A percentile compares a stretch with the other conserved stretches of the same genome.
Conservation (phyloP, 2,797 vertebrate genomes). For the Acridotheres tristis region DNA sequence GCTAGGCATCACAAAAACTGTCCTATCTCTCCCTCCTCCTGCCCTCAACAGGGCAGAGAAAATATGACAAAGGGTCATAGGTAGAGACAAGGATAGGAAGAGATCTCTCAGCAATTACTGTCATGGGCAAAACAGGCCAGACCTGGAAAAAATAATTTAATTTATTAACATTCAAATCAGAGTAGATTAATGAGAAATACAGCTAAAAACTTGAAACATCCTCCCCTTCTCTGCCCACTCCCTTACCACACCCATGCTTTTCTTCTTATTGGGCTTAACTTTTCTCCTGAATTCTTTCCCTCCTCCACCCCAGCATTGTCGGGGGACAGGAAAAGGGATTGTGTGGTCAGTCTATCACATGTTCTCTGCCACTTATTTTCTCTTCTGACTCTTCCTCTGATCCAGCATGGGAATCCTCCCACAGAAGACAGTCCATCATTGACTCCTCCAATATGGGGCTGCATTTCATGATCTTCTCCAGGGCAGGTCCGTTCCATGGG, state of each 20-base stretch:
- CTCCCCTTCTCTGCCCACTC: neutral
- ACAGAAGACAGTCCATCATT: neutral
- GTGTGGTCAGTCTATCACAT: neutral
- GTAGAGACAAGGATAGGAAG: neutral
- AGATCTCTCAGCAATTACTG: neutral
- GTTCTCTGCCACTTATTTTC: neutral
- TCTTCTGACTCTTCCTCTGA: neutral
- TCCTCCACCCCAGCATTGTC: neutral
- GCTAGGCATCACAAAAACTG: neutral
- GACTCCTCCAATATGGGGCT: neutral
- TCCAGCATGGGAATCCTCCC: neutral
- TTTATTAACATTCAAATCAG: neutral
- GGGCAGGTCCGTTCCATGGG: neutral
- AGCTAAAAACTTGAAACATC: neutral
- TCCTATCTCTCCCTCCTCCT: neutral
- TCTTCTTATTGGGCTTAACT: neutral
- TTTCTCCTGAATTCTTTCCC: neutral
- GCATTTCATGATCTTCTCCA: neutral
- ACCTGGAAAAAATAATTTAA: neutral
- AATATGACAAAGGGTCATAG: neutral
- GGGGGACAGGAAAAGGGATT: neutral
- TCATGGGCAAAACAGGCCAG: neutral
- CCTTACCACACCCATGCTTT: fast-evolving
- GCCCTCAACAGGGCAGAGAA: neutral
- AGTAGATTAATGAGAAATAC: neutral